Percentiles rank a stretch among this genome's conserved stretches.
These are phyloP conservation scores for Brachyrhaphis roseni DNA, from an alignment of 2,797 vertebrate species.

Conservation along the genomic window DNA sequence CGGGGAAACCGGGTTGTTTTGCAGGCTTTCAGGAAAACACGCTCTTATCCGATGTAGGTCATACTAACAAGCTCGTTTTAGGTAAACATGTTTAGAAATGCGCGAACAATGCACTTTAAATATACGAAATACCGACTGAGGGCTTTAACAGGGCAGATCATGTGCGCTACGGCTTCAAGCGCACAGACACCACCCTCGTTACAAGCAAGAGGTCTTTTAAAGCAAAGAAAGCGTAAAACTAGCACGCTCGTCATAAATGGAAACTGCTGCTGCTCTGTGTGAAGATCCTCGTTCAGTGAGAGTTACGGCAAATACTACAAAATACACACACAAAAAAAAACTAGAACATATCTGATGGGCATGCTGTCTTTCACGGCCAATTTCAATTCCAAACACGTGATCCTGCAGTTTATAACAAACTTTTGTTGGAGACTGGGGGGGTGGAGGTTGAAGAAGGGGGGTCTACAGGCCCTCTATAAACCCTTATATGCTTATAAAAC, in stretches of 20 bases:
- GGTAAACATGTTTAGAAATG: constrained; percentile 12
- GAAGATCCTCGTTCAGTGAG: constrained; percentile 19
- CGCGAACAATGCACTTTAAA: constrained; percentile 6
- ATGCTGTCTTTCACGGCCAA: constrained; percentile 95
- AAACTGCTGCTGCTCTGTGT: constrained; percentile 8
- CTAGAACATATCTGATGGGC: constrained; percentile 42
- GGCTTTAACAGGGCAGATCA: constrained; percentile 50
- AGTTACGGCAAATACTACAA: constrained; percentile 29
- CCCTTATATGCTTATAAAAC: constrained; percentile 99
- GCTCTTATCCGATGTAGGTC: not conserved
- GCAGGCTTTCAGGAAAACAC: not conserved
- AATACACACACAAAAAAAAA: not conserved
- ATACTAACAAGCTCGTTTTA: not conserved
- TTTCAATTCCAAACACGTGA: constrained; percentile 99
- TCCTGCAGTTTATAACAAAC: constrained; percentile 98
- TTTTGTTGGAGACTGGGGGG: constrained; percentile 90
- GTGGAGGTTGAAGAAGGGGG: constrained; percentile 13
- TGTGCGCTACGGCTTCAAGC: constrained; percentile 49
- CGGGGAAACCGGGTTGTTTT: not conserved
- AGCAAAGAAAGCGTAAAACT: constrained; percentile 69
- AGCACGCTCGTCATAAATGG: constrained; percentile 40
- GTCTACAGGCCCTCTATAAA: constrained; percentile 99
- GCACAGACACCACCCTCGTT: constrained; percentile 60
- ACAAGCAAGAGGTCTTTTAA: constrained; percentile 65
- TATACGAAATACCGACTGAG: constrained; percentile 24